Evolutionary conservation across 2,797 vertebrate genomes (phyloP), one percentile per base, ranked within the genome.

Genomic region (Peromyscus attwateri): DNA sequence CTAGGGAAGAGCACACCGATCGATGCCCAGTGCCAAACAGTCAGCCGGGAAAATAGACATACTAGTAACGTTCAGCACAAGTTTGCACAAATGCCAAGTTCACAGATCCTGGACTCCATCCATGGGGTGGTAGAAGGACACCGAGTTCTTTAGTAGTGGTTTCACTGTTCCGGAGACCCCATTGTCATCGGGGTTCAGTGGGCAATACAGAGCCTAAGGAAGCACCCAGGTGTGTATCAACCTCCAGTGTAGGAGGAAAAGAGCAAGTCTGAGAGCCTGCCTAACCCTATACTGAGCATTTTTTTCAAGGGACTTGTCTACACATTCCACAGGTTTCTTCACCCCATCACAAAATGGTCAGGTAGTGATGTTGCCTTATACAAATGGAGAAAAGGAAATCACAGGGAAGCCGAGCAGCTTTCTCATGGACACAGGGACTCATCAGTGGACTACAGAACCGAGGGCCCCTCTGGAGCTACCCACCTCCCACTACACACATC

Each of bases 361-460:
- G 57, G 34, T n/a, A 1, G 0, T 10, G 5, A 34, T 13, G 3
- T 12, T 3, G 16, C 5, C 62, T 49, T 27, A 21, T 46, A 37
- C 37, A 55, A 46, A 62, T 2, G 73, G n/a, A 62, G 66, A 71
- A 34, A 49, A 37, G 66, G 49, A 55, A 46, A 5, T 19, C 9
- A 17, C 40, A 16, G 46, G 3, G 76, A 64, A 34, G 7, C 12
- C 0, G 6, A n/a, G 70, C 7, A 2, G 0, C 23, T 60, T 62
- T n/a, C 64, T 16, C 40, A 31, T 12, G 52, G 9, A n/a, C 0
- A 0, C 21, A 3, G 34, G 88, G 43, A 14, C 19, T 43, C 46
- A 3, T 43, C 84, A 3, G 34, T 17, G 34, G 88, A 27, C 66
- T n/a, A 2, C 1, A 0, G 57, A 80, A 8, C 73, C 66, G 31